Base-by-base conservation (phyloP, 64 coral and sea anemone genomes). In the Montipora foliosa region DNA sequence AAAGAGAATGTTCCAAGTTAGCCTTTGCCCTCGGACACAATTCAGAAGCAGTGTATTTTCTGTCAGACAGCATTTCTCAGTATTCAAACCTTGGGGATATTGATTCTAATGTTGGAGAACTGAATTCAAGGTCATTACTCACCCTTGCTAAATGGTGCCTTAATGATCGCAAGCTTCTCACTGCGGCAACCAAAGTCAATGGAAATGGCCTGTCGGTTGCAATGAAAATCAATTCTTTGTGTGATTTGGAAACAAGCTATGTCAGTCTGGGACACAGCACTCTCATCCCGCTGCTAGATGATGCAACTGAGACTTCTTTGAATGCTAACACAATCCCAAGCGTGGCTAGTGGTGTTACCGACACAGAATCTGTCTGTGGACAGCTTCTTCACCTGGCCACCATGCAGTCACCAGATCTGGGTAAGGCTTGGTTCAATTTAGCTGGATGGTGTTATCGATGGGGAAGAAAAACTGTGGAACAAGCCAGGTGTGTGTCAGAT, bases 391-490 rank as follows among this genome's bases (percentile, higher is more conserved):
- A 94, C 89, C 64, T 99, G 67, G 92, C 95, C n/a, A 94, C 92
- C 10, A 94, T 94, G 95, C 92, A 96, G 74, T 84, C 98, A 73
- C 98, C 95, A 12, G 87, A 96, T 66, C 89, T 96, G 62, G 92
- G 93, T 75, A 99, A 99, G 77, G 95, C 92, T 4, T 99, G 98
- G 98, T 99, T 93, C 79, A 84, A 80, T 66, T 91, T 99, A 67
- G 98, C 92, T 64, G 98, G 91, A 46, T 99, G 98, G 98, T 96
- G 95, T 82, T 99, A 99, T 76, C 83, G 95, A 72, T 94, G 92
- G 95, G 98, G 98, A 67, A 91, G 98, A 52, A 99, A 99, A 68
- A 94, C 95, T 46, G 98, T 99, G n/a, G 98, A 99, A 70, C 98
- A 99, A 85, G 98, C 98, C 8, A 96, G 95, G 98, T 99, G 80